Evolutionary conservation across 1,140 invertebrate genomes (phyloP), one percentile per base, ranked within the genome.

Genomic region (Drosophila lacertosa): DNA sequence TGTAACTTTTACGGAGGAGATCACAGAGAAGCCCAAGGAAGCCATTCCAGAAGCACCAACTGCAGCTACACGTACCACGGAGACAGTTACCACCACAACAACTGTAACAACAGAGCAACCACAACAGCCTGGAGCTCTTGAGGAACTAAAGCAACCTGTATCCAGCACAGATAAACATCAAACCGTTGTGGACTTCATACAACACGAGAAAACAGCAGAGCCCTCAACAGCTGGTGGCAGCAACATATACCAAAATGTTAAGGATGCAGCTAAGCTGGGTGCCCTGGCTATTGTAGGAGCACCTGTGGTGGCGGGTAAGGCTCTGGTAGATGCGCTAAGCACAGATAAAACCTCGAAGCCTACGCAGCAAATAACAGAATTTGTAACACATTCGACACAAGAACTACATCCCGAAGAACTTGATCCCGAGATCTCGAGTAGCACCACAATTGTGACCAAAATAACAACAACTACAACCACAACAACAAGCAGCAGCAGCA

Each of bases 201-300:
- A 83, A 11, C n/a, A 32, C 0, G 89, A 90, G 11, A 77, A 89
- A 42, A 37, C 15, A 0, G 10, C 65, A 0, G 44, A 70, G 16
- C 40, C 67, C 3, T 5, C 24, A 2, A 6, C 13, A 0, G 65
- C 16, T 9, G 32, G 24, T 53, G 57, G 78, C 1, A 78, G 66
- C 50, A 88, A 73, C 2, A 70, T 90, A 1, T 15, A 89, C 44
- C 71, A 90, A 63, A 93, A 94, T 89, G 93, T 94, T 29, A 94
- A 94, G 83, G 95, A 98, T 79, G 97, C 97, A 32, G 94, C 96
- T 2, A 97, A 98, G 89, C 91, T 97, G 74, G 97, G 97, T 11
- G 92, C 98, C 0, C 84, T 98, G 40, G 95, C 95, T 58, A 92
- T 97, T 45, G 93, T 96, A n/a, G 95, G 94, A 37, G 95, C 95